Base-by-base conservation (phyloP, 1,140 invertebrate genomes). In the Phthorimaea operculella region DNA sequence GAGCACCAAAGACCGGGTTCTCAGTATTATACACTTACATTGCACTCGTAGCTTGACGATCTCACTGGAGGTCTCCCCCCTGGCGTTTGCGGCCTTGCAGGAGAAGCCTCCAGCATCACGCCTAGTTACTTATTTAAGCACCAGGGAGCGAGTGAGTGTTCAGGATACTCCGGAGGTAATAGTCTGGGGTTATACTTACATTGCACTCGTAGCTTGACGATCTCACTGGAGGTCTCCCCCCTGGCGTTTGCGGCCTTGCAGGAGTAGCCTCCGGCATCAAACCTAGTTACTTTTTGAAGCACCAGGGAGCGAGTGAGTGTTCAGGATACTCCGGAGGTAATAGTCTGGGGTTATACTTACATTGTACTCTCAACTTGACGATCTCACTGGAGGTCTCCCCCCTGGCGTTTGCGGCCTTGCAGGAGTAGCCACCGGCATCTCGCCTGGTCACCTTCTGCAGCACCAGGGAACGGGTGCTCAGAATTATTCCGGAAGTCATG, bases 261-360 rank as follows among this genome's bases (percentile, higher is more conserved):
- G 34, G 92, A 92, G 76, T 96, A 97, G 59, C 89, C 89, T 1
- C 94, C 95, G 7, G 92, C 91, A 65, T 95, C 91, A 50, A 90
- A 88, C 55, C n/a, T n/a, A 6, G 92, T 92, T 59, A 96, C 93
- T 59, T 90, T 91, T 79, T 96, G 94, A 28, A 96, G 87, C 0
- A 96, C 94, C 57, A 96, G 85, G 61, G 93, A 95, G 66, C 93
- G n/a, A n/a, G n/a, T n/a, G 89, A n/a, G 93, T 94, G 64, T 93
- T 95, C n/a, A n/a, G n/a, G n/a, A n/a, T n/a, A n/a, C n/a, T n/a
- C n/a, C n/a, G n/a, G n/a, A n/a, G n/a, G n/a, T n/a, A n/a, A n/a
- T n/a, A n/a, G n/a, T n/a, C n/a, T n/a, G n/a, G n/a, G n/a, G n/a
- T n/a, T n/a, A n/a, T n/a, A 92, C 93, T 94, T 81, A 96, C 93